These are phyloP conservation scores for Diplodus puntazzo DNA, from an alignment of 2,797 vertebrate species.

Conservation along the genomic window DNA sequence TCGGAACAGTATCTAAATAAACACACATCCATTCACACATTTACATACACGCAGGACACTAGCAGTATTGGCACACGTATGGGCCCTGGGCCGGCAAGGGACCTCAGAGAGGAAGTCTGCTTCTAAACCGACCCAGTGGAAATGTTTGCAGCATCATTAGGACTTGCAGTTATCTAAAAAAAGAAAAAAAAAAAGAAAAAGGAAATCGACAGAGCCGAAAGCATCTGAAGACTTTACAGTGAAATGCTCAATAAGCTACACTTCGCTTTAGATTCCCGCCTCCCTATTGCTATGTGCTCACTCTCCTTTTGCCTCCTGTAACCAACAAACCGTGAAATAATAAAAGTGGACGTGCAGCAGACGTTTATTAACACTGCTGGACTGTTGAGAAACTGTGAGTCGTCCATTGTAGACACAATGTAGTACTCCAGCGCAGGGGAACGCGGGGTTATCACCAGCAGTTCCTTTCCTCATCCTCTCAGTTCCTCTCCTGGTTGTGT, in stretches of 20 bases:
- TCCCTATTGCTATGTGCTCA: slow-evolving; percentile 36
- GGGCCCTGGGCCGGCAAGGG: slow-evolving; percentile 64
- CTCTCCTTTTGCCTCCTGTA: slow-evolving; percentile 41
- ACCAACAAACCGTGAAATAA: slow-evolving; percentile 41
- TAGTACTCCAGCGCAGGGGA: slow-evolving; percentile 24
- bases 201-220: slow-evolving; percentile 50
- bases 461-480: slow-evolving; percentile 45
- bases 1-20: slow-evolving; percentile 52
- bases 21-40: slow-evolving; percentile 49
- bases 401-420: slow-evolving; percentile 31
- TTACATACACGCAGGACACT: slow-evolving; percentile 35
- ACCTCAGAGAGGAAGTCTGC: slow-evolving; percentile 45
- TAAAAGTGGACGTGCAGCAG: slow-evolving; percentile 49
- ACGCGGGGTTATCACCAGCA: slow-evolving; percentile 37
- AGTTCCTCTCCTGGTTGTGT: slow-evolving; percentile 36
- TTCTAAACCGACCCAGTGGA: slow-evolving; percentile 54
- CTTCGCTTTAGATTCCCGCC: slow-evolving; percentile 31
- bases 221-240: slow-evolving; percentile 65
- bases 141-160: slow-evolving; percentile 76
- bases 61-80: slow-evolving; percentile 45
- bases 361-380: slow-evolving; percentile 40
- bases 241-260: slow-evolving; percentile 62
- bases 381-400: slow-evolving; percentile 46
- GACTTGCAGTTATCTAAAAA: slow-evolving; percentile 58
- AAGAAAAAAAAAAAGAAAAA: slow-evolving; percentile 29